A percentile compares a stretch with the other conserved stretches of the same genome.
These are phyloP conservation scores for Aphelenchoides bicaudatus DNA, from an alignment of 2,888 invertebrate genomes.

Conservation along the genomic window DNA sequence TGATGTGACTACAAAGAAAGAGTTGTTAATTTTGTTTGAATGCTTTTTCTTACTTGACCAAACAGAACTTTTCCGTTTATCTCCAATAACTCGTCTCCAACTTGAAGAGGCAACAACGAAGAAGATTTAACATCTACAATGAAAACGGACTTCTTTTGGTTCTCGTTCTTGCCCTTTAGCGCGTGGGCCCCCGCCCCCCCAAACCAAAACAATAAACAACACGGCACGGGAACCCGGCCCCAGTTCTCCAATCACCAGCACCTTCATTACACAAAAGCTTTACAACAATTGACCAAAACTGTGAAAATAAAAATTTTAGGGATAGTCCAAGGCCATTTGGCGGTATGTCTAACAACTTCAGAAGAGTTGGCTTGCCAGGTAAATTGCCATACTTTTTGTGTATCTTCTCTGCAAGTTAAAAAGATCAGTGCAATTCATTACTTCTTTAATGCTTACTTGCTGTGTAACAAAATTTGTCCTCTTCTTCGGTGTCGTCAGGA, in stretches of 20 bases:
- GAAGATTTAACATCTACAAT: slow-evolving; percentile 89
- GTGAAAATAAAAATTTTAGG: too few relatives aligned
- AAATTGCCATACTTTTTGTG: slow-evolving; percentile 83
- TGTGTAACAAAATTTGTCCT: slow-evolving; percentile 91
- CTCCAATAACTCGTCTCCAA: slow-evolving; percentile 93
- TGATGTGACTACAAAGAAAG: slow-evolving; percentile 93
- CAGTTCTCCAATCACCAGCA: too few relatives aligned
- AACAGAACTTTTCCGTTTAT: slow-evolving; percentile 88
- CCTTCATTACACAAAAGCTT: too few relatives aligned
- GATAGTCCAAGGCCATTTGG: slow-evolving; percentile 80
- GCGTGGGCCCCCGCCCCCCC: too few relatives aligned
- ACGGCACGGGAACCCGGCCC: too few relatives aligned
- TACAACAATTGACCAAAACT: too few relatives aligned
- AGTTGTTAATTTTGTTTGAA: too few relatives aligned
- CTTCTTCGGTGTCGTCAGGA: slow-evolving; percentile 74
- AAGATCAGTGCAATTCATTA: not conserved
- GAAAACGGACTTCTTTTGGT: slow-evolving; percentile 70
- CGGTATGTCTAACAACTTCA: slow-evolving; percentile 73
- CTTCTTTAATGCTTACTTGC: slow-evolving; percentile 70
- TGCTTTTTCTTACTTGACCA: too few relatives aligned
- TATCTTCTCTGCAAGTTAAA: slow-evolving; percentile 74
- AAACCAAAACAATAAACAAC: too few relatives aligned
- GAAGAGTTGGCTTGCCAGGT: slow-evolving; percentile 68
- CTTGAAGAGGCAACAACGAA: slow-evolving; percentile 74
- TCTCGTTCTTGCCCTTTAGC: slow-evolving; percentile 63